These are phyloP conservation scores for Eulemur coronatus DNA, from an alignment of 2,797 vertebrate species.

Conservation along the genomic window DNA sequence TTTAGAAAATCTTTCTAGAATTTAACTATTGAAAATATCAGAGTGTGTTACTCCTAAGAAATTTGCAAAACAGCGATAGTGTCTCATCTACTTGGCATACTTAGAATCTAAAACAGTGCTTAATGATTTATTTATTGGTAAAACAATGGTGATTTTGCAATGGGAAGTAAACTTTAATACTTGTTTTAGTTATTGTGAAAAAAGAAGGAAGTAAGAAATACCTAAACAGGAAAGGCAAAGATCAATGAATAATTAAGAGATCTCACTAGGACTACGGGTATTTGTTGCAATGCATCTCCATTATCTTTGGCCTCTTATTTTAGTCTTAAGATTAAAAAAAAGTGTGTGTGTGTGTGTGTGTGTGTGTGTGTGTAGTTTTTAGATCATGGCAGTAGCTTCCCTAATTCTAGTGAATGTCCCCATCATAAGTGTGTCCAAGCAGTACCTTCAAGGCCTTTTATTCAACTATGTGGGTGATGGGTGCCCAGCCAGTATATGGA, in stretches of 20 bases:
- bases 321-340: not conserved
- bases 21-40: not conserved
- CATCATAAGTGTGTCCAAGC: not conserved
- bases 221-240: not conserved
- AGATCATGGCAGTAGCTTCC: not conserved
- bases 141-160: not conserved
- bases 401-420: not conserved
- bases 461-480: not conserved
- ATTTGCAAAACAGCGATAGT: not conserved
- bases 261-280: not conserved
- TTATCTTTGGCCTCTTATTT: not conserved
- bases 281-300: not conserved
- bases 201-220: not conserved
- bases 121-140: not conserved
- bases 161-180: not conserved
- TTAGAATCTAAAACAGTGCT: not conserved
- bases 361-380: not conserved
- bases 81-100: not conserved
- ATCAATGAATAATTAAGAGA: not conserved
- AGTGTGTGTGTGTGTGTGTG: not conserved
- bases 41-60: not conserved
- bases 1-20: not conserved
- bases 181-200: not conserved
- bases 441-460: not conserved
- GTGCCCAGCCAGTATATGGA: not conserved